These are phyloP conservation scores for Thunnus thynnus DNA, from an alignment of 2,113 vertebrate genomes.

Conservation along the genomic window DNA sequence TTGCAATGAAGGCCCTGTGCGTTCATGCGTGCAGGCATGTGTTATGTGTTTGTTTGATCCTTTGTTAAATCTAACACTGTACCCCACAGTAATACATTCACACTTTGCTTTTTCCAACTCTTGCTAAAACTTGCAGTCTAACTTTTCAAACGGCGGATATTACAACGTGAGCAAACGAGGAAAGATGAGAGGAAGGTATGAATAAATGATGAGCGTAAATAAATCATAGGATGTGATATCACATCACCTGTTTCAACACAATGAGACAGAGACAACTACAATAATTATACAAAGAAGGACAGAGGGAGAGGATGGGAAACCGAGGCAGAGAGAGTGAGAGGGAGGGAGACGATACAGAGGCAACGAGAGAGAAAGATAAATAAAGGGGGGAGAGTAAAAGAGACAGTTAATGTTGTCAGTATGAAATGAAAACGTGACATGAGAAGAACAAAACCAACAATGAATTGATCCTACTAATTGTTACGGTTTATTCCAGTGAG, in stretches of 20 bases:
- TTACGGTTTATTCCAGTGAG: background rate
- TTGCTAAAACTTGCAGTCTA: slow-evolving; percentile 60
- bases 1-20: slow-evolving; percentile 31
- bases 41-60: slow-evolving; percentile 63
- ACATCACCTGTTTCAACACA: slow-evolving; percentile 72
- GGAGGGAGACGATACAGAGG: background rate
- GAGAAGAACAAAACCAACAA: too few species aligned
- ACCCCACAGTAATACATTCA: slow-evolving; percentile 42
- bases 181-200: slow-evolving; percentile 63
- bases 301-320: background rate
- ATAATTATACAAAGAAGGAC: slow-evolving; percentile 41
- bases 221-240: slow-evolving; percentile 72
- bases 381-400: background rate
- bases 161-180: slow-evolving; percentile 64
- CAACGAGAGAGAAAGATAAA: slow-evolving; percentile 13
- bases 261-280: slow-evolving; percentile 63
- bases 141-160: slow-evolving; percentile 62
- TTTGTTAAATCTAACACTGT: slow-evolving; percentile 55
- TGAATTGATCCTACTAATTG: too few species aligned
- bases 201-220: slow-evolving; percentile 81
- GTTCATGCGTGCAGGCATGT: slow-evolving; percentile 20
- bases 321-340: background rate
- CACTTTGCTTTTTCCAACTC: slow-evolving; percentile 44
- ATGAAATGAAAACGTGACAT: too few species aligned
- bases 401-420: background rate